Conservation (phyloP, 30 jellyfish, hydroid and myxozoan genomes). For the Turritopsis dohrnii region DNA sequence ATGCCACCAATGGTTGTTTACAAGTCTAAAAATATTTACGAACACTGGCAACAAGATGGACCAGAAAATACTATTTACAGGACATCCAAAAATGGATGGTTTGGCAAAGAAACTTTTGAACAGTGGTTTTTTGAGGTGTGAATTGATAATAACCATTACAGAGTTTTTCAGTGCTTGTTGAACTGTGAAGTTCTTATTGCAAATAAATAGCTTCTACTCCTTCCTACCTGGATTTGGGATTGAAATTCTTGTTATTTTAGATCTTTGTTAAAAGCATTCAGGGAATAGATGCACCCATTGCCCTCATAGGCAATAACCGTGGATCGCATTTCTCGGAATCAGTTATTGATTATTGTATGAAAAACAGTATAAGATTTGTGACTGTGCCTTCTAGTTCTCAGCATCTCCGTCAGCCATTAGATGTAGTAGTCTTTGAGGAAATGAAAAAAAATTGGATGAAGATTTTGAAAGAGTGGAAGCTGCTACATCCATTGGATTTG, state of each 20-base stretch:
- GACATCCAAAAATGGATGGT: background rate
- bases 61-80: background rate
- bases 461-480: background rate
- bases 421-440: background rate
- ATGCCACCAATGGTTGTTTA: background rate
- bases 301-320: background rate
- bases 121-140: background rate
- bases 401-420: background rate
- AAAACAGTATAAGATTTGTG: background rate
- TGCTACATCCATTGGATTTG: background rate
- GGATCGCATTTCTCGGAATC: background rate
- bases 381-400: background rate
- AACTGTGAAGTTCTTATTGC: background rate
- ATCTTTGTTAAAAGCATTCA: background rate
- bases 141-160: background rate
- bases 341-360: background rate
- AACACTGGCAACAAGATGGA: background rate
- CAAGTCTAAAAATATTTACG: background rate
- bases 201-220: too few species aligned
- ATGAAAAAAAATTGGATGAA: background rate
- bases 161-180: background rate
- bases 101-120: background rate
- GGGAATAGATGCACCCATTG: background rate
- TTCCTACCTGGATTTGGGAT: background rate
- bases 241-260: background rate